Evolutionary conservation across 2,113 vertebrate species (phyloP).

Genomic region (Monarcha castaneiventris): DNA sequence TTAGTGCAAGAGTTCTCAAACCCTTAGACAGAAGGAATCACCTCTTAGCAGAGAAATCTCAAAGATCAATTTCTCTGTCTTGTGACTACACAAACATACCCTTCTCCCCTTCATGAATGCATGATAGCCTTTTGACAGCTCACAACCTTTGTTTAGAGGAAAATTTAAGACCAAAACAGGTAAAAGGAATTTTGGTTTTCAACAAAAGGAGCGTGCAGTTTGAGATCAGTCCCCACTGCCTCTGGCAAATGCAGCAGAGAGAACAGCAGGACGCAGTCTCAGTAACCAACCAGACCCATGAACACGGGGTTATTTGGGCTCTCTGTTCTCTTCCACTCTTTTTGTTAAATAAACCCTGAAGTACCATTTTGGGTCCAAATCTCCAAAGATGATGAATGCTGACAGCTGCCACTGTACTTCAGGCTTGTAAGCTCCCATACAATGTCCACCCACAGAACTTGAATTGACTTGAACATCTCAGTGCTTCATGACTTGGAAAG

Average conservation of each 20-base stretch:
- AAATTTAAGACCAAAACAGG: background rate
- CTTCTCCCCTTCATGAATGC: background rate
- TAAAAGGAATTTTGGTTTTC: background rate
- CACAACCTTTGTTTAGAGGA: background rate
- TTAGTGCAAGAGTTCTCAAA: background rate
- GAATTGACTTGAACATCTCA: background rate
- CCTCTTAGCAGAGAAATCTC: background rate
- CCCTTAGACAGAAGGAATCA: background rate
- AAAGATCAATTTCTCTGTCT: background rate
- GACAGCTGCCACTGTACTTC: background rate
- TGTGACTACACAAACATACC: background rate
- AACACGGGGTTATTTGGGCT: background rate
- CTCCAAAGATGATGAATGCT: background rate
- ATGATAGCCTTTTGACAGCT: background rate
- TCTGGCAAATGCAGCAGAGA: background rate
- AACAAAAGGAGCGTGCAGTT: background rate
- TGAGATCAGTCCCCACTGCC: background rate
- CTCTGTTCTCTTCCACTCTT: background rate
- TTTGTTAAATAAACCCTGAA: background rate
- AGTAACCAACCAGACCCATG: background rate
- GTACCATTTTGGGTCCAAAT: background rate
- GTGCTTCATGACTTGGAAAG: background rate
- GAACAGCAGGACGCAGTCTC: background rate
- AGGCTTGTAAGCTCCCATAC: background rate
- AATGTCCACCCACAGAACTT: conserved; percentile 13